These are phyloP conservation scores for Ditula angustiorana DNA, from an alignment of 2,888 invertebrate species.

Conservation along the genomic window DNA sequence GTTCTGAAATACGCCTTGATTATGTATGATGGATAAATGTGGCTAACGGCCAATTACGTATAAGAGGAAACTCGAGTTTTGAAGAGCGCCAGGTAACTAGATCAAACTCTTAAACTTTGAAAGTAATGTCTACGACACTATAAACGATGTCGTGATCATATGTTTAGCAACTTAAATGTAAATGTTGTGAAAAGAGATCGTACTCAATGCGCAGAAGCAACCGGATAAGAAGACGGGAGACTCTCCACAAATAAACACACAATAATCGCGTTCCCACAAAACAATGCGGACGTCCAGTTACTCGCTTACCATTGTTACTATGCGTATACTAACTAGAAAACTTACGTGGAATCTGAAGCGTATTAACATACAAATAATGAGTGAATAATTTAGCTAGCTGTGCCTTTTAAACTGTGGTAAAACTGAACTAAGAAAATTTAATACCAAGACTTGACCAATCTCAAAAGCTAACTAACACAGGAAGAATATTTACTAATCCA, in stretches of 20 bases:
- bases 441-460: not conserved
- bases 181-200: constrained; percentile 13
- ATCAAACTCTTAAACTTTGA: not conserved
- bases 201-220: constrained; percentile 7
- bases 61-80: constrained; percentile 1
- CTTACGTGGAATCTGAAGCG: constrained; percentile 24
- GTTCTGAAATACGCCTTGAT: constrained; percentile 28
- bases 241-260: constrained; percentile 23
- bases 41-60: constrained; percentile 14
- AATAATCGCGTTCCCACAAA: constrained; percentile 25
- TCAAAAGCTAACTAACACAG: not conserved
- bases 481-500: constrained; percentile 12
- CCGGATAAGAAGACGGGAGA: constrained; percentile 20
- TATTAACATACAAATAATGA: constrained; percentile 35
- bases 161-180: not conserved
- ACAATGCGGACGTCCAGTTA: constrained; percentile 40
- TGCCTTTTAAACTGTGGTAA: not conserved
- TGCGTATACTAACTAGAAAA: not conserved
- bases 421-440: not conserved
- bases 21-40: constrained; percentile 26
- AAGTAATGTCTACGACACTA: not conserved
- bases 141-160: not conserved
- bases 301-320: constrained; percentile 28
- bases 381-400: not conserved
- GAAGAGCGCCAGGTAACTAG: constrained; percentile 1